These are phyloP conservation scores for Meandrusa payeni DNA, from an alignment of 2,888 invertebrate species.

Conservation along the genomic window DNA sequence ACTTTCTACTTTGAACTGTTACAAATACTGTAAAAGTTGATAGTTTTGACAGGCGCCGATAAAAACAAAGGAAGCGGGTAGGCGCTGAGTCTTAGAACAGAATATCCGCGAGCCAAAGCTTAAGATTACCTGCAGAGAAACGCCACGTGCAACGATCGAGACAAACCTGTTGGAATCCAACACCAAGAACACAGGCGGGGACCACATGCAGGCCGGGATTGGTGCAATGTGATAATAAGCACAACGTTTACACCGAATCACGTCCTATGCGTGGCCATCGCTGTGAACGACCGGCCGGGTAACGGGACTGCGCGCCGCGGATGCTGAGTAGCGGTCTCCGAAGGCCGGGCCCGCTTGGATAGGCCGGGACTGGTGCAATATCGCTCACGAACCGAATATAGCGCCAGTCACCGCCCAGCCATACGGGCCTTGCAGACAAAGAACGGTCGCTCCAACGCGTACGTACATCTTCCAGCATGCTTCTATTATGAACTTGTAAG, in stretches of 20 bases:
- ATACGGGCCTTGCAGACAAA: conserved; percentile 74
- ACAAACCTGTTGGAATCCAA: conserved; percentile 30
- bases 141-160: conserved; percentile 34
- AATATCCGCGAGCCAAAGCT: conserved; percentile 18
- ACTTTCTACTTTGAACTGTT: conserved; percentile 32
- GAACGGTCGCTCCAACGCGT: conserved; percentile 60
- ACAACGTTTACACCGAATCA: conserved; percentile 78
- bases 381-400: conserved; percentile 73
- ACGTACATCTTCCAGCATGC: conserved; percentile 25
- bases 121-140: conserved; percentile 30
- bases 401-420: conserved; percentile 78
- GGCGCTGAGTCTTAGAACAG: neutral
- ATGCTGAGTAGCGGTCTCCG: conserved; percentile 76
- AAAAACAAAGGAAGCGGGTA: conserved; percentile 15
- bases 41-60: neutral
- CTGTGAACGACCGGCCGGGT: conserved; percentile 72
- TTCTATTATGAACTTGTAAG: conserved; percentile 29
- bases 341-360: conserved; percentile 75
- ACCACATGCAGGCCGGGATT: conserved; percentile 80
- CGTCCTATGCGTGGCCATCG: conserved; percentile 79
- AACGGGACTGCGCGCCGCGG: conserved; percentile 77
- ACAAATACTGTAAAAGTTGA: conserved; percentile 20
- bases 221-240: conserved; percentile 77
- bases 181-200: conserved; percentile 48
- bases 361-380: conserved; percentile 82